phyloP scores from a whole-genome alignment of 2,888 invertebrate genomes.

The Meloe dianella region DNA sequence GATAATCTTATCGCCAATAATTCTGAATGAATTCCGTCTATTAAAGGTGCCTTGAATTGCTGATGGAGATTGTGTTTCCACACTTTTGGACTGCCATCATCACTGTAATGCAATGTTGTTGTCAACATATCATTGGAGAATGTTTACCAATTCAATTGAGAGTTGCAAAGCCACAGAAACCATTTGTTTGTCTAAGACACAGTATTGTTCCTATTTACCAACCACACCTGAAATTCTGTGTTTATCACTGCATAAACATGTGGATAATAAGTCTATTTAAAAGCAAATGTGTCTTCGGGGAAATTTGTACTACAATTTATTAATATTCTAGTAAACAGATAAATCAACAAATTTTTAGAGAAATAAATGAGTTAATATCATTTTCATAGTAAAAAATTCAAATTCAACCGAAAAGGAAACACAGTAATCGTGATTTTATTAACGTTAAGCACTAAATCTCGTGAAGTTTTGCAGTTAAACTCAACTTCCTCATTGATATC shows the following conservation, averaged over 20 bases:
- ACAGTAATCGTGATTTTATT: constrained; percentile 11
- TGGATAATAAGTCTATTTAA: neutral
- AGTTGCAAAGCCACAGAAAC: neutral
- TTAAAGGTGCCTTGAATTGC: no score
- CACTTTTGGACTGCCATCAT: no score
- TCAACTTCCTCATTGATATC: constrained; percentile 11
- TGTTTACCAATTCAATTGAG: constrained; percentile 1
- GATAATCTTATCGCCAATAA: no score
- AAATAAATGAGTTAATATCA: neutral
- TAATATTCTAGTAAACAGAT: neutral
- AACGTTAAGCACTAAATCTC: constrained; percentile 6
- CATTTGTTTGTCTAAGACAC: constrained; percentile 32
- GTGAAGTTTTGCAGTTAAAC: constrained; percentile 10
- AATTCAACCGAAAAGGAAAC: neutral
- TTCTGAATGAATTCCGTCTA: no score
- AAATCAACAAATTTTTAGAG: neutral
- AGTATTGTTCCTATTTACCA: constrained; percentile 36
- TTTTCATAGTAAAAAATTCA: constrained; percentile 1
- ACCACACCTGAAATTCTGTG: constrained; percentile 39
- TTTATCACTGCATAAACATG: constrained; percentile 26
- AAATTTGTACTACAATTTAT: neutral
- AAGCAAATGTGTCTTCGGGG: neutral
- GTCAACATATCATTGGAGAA: neutral
- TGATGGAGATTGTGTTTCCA: no score
- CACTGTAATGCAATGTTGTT: neutral